These are phyloP conservation scores for Telmatochromis sp. DNA, from an alignment of 2,113 vertebrate species.

Conservation along the genomic window DNA sequence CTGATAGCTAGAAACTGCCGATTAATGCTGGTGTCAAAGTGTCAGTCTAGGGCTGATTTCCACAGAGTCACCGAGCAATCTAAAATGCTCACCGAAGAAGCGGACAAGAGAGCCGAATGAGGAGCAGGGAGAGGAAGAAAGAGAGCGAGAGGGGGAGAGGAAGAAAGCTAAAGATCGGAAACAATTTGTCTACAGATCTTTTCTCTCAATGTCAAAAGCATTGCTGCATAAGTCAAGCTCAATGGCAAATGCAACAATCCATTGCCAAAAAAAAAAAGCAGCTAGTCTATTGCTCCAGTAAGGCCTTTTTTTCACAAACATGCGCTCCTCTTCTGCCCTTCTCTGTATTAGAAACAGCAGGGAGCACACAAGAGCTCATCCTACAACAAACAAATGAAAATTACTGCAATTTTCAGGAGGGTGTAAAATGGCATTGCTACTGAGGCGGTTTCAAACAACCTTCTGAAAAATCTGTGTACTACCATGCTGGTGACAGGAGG, in stretches of 20 bases:
- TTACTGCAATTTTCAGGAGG: slow-evolving; percentile 8
- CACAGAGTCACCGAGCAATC: slow-evolving; percentile 51
- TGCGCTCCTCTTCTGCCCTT: background rate
- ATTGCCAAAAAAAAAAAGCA: background rate
- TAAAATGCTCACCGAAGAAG: slow-evolving; percentile 47
- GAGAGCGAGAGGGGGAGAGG: background rate
- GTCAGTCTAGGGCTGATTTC: slow-evolving; percentile 63
- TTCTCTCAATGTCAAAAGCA: slow-evolving; percentile 47
- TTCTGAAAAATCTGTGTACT: background rate
- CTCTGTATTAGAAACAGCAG: background rate
- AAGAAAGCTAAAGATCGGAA: slow-evolving; percentile 21
- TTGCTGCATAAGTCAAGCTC: slow-evolving; percentile 39
- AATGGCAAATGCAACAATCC: background rate
- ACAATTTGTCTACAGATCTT: slow-evolving; percentile 45
- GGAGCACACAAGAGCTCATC: background rate
- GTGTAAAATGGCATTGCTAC: background rate
- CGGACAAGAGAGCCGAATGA: background rate
- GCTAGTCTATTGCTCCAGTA: background rate
- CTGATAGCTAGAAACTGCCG: slow-evolving; percentile 57
- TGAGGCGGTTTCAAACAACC: background rate
- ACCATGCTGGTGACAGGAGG: background rate
- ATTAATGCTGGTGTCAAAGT: slow-evolving; percentile 65
- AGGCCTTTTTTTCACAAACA: background rate
- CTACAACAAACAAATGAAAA: slow-evolving; percentile 1
- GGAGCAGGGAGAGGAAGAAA: background rate